Conservation (phyloP, 2,888 invertebrate species). For the Tipula lateralis region DNA sequence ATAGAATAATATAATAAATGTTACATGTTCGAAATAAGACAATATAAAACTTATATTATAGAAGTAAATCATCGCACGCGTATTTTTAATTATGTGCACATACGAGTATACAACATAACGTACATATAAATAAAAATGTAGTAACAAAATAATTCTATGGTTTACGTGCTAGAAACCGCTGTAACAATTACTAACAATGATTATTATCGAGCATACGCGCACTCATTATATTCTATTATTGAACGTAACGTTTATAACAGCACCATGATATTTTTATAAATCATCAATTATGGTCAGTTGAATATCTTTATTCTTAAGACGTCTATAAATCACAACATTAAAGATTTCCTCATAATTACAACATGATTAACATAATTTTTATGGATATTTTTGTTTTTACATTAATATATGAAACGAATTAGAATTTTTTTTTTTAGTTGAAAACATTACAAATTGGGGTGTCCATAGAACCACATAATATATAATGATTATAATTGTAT, state of each 20-base stretch:
- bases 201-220: background rate
- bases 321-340: background rate
- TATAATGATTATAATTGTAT: background rate
- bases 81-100: background rate
- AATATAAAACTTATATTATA: background rate
- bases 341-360: background rate
- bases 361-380: background rate
- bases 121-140: background rate
- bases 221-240: background rate
- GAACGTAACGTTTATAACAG: background rate
- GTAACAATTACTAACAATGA: background rate
- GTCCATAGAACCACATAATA: background rate
- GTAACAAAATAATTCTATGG: background rate
- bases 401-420: background rate
- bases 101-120: no score
- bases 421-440: background rate
- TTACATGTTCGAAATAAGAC: background rate
- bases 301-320: background rate
- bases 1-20: background rate
- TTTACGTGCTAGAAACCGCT: background rate
- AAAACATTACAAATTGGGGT: background rate
- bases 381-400: background rate
- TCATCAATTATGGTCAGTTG: constrained; percentile 2
- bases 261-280: background rate
- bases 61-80: background rate